Percentiles rank a stretch among this genome's conserved stretches.
These are phyloP conservation scores for Vulpes vulpes DNA, from an alignment of 2,113 vertebrate genomes.

Conservation along the genomic window DNA sequence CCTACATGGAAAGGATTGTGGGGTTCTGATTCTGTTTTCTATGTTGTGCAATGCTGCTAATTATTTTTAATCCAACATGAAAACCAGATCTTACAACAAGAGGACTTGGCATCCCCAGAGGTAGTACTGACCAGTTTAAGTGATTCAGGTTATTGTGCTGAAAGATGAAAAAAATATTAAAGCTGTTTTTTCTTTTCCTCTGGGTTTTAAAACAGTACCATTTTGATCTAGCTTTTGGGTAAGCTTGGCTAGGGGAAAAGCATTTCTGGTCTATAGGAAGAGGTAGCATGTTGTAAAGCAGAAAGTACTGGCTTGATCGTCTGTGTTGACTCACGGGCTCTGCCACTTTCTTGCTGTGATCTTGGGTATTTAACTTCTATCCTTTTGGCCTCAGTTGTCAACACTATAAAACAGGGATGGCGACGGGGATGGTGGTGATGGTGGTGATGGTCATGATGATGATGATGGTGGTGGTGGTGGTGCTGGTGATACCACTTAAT, in stretches of 20 bases:
- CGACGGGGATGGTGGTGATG: accelerated
- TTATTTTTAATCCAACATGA: background rate
- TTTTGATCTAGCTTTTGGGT: background rate
- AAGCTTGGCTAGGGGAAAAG: background rate
- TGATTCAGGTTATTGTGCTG: background rate
- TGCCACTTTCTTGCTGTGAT: background rate
- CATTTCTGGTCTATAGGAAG: background rate
- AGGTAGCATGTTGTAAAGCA: background rate
- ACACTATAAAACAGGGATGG: background rate
- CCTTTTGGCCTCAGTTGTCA: background rate
- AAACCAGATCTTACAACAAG: background rate
- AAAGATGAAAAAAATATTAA: background rate
- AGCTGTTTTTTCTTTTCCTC: background rate
- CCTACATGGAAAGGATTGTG: background rate
- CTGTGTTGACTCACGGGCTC: background rate
- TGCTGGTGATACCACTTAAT: background rate
- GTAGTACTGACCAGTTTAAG: background rate
- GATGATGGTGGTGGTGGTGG: background rate
- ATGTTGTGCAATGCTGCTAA: background rate
- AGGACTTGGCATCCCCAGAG: background rate
- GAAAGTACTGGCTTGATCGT: background rate
- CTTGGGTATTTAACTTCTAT: background rate
- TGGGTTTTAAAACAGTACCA: background rate
- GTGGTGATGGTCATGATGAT: background rate
- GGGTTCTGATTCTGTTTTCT: background rate